Base-by-base conservation (phyloP, 2,888 invertebrate species). In the Archips crataeganus region DNA sequence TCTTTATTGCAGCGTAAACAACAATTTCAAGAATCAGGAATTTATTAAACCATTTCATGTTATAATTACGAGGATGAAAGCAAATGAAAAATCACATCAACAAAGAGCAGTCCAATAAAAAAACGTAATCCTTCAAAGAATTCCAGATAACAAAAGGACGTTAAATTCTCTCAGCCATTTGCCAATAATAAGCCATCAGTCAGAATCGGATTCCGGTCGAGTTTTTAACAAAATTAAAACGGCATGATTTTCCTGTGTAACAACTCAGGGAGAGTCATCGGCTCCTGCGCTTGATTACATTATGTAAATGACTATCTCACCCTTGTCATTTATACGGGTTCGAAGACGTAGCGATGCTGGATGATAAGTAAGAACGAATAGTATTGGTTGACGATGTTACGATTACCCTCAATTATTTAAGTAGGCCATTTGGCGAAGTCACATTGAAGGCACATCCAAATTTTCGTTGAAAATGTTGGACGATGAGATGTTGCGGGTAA, bases 211-310 rank as follows among this genome's bases (percentile, higher is more conserved):
- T 80, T 81, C 80, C 79, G 54, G 74, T 78, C 78, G 79, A 84
- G 82, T 88, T 87, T 87, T 85, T 87, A 90, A 90, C 89, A 81
- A 86, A 87, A 89, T 91, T 90, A 89, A 90, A 89, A 88, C 84
- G 84, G 85, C 86, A 83, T 86, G 88, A 87, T 88, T 87, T 84
- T 81, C 79, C 77, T 80, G 65, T 77, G 81, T 79, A 84, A 84
- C 82, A 81, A 82, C 83, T 81, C 76, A 79, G 80, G 79, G 79
- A 84, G 88, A 90, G 87, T 91, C 91, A 91, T 92, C 86, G 89
- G 88, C 83, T 87, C 85, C 79, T 88, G 83, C 80, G 81, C 83
- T 85, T 92, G 91, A 92, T 91, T 90, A 90, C 90, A 90, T 91
- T 92, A 92, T 92, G 92, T 85, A 91, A 91, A 92, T 91, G 83